A percentile compares a stretch with the other conserved stretches of the same genome.
Conservation (phyloP, 2,888 invertebrate genomes). For the Trilocha varians region DNA sequence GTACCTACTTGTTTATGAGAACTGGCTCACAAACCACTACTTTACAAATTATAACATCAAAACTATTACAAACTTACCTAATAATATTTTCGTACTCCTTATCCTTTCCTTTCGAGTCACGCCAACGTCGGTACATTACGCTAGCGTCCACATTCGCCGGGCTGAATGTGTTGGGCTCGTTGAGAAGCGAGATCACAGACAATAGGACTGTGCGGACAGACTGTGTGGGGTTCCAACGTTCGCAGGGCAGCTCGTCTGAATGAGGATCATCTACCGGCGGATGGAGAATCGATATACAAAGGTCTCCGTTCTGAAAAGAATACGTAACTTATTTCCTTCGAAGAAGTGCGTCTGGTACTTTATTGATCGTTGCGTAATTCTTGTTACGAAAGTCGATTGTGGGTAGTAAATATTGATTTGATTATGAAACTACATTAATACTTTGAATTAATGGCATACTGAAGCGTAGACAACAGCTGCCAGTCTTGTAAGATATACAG, state of each 20-base stretch:
- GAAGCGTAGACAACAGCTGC: too few species aligned
- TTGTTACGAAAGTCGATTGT: not conserved
- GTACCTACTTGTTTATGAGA: too few species aligned
- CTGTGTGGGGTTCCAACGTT: slow-evolving; percentile 99
- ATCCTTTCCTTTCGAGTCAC: slow-evolving; percentile 97
- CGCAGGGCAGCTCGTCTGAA: slow-evolving; percentile 98
- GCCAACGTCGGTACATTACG: slow-evolving; percentile 99
- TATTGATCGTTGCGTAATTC: too few species aligned
- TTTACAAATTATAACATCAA: too few species aligned
- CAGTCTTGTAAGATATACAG: too few species aligned
- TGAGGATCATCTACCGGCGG: slow-evolving; percentile 99
- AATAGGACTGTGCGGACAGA: slow-evolving; percentile 98
- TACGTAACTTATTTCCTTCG: not conserved
- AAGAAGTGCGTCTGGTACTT: not conserved
- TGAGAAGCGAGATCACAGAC: slow-evolving; percentile 97
- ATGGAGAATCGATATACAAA: slow-evolving; percentile 99
- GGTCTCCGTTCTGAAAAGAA: slow-evolving; percentile 90
- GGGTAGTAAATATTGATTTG: not conserved
- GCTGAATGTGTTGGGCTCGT: slow-evolving; percentile 99
- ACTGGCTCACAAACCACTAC: too few species aligned
- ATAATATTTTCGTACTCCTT: slow-evolving; percentile 99
- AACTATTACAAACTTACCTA: slow-evolving; percentile 77
- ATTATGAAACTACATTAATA: not conserved
- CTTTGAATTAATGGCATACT: too few species aligned
- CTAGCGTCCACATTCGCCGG: slow-evolving; percentile 99